These are phyloP conservation scores for Subanguina moxae DNA, from an alignment of 1,140 invertebrate species.

Conservation along the genomic window DNA sequence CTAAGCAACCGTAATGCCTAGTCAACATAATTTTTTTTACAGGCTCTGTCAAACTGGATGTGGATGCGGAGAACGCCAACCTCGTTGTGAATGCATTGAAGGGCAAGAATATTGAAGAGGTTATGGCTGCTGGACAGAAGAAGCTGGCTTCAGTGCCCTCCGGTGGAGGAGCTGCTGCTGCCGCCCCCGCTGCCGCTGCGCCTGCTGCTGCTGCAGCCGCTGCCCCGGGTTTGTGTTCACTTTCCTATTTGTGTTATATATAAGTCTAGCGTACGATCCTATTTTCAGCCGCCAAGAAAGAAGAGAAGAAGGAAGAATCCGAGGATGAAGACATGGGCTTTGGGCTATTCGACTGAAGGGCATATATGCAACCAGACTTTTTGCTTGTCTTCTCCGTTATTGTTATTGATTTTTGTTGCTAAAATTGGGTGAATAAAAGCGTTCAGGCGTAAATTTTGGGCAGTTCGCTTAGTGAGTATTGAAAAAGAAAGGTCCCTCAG, in stretches of 20 bases:
- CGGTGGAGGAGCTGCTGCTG: constrained; percentile 50
- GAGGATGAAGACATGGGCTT: constrained; percentile 87
- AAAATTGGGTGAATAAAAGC: too few relatives aligned
- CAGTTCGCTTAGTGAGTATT: too few relatives aligned
- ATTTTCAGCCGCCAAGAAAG: constrained; percentile 67
- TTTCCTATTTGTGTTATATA: not conserved
- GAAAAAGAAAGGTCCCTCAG: too few relatives aligned
- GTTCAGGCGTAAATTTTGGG: too few relatives aligned
- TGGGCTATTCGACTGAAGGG: constrained; percentile 27
- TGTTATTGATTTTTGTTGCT: too few relatives aligned
- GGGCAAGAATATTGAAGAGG: constrained; percentile 54
- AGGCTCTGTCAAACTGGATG: constrained; percentile 52
- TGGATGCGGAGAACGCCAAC: constrained; percentile 55
- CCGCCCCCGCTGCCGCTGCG: constrained; percentile 36
- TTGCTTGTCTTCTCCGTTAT: too few relatives aligned
- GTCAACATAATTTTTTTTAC: constrained; percentile 22
- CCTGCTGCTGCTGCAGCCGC: constrained; percentile 28
- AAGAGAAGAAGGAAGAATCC: constrained; percentile 67
- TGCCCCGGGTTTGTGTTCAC: constrained; percentile 21
- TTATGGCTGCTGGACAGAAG: constrained; percentile 46
- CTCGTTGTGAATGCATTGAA: constrained; percentile 49
- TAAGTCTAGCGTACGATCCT: not conserved
- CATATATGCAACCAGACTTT: too few relatives aligned
- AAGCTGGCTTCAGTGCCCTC: constrained; percentile 56
- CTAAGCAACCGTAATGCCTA: too few relatives aligned